These are phyloP conservation scores for Daktulosphaira vitifoliae DNA, from an alignment of 1,140 invertebrate species.

Conservation along the genomic window DNA sequence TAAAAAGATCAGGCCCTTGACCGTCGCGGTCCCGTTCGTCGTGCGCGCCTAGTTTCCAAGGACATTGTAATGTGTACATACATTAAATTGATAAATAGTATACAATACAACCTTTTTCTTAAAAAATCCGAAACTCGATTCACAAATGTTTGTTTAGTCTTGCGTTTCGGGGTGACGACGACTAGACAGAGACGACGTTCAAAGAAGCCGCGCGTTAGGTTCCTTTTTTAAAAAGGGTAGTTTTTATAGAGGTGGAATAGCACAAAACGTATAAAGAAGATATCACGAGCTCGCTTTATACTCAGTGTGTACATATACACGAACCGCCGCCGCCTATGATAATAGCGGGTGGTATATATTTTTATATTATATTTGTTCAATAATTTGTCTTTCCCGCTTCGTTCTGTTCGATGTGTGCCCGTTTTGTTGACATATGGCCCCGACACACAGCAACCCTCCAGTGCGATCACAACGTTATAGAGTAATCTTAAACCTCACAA, in stretches of 20 bases:
- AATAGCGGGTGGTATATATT: slow-evolving; percentile 27
- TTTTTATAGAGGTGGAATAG: slow-evolving; percentile 13
- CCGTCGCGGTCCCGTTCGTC: background rate
- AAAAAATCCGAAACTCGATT: too few relatives aligned
- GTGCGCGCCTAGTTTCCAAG: too few relatives aligned
- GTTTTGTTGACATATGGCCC: slow-evolving; percentile 14
- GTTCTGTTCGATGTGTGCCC: background rate
- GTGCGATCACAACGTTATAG: background rate
- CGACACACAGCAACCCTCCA: slow-evolving; percentile 3
- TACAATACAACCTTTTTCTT: too few relatives aligned
- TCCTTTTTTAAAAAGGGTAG: slow-evolving; percentile 19
- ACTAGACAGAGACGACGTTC: background rate
- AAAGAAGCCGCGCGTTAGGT: slow-evolving; percentile 14
- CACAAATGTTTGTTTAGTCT: too few relatives aligned
- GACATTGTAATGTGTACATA: too few relatives aligned
- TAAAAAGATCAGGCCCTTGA: background rate
- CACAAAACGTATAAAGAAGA: slow-evolving; percentile 13
- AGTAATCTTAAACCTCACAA: slow-evolving; percentile 14
- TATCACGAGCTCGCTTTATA: slow-evolving; percentile 7
- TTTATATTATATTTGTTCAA: slow-evolving; percentile 5
- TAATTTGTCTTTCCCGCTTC: slow-evolving; percentile 1
- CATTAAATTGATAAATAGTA: too few relatives aligned
- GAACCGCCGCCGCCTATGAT: background rate
- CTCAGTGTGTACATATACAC: too few relatives aligned
- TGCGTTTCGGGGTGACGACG: too few relatives aligned